Conservation (phyloP, 2,888 invertebrate species). For the Sminthurinus aureus region DNA sequence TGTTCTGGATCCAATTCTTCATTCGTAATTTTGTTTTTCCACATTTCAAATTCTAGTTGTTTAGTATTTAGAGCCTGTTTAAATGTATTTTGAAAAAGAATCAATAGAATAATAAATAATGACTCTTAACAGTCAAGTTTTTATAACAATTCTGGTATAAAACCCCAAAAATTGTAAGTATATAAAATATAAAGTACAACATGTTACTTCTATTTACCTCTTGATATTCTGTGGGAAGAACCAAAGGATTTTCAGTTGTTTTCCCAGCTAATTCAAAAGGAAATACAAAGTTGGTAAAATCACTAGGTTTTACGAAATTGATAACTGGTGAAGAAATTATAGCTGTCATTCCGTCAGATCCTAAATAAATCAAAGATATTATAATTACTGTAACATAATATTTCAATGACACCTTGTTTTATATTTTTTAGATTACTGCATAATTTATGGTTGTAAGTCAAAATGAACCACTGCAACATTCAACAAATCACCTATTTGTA, state of each 20-base stretch:
- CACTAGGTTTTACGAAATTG: conserved; percentile 13
- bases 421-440: not conserved
- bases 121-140: too few relatives aligned
- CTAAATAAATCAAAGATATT: not conserved
- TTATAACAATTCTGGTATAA: too few relatives aligned
- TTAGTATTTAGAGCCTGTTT: not conserved
- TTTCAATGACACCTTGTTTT: not conserved
- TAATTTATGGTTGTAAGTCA: not conserved
- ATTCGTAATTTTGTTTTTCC: not conserved
- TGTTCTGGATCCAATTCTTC: not conserved
- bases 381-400: not conserved
- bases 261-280: conserved; percentile 33
- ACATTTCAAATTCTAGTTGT: not conserved
- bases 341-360: conserved; percentile 19
- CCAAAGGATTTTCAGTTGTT: conserved; percentile 31
- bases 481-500: conserved; percentile 39
- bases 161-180: not conserved
- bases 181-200: too few relatives aligned
- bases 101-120: not conserved
- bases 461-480: not conserved
- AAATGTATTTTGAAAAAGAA: not conserved
- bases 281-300: conserved; percentile 24
- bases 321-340: not conserved
- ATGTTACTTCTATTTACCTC: too few relatives aligned
- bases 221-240: conserved; percentile 30